phyloP scores from a whole-genome alignment of 2,888 invertebrate species.

The Myopa tessellatipennis region DNA sequence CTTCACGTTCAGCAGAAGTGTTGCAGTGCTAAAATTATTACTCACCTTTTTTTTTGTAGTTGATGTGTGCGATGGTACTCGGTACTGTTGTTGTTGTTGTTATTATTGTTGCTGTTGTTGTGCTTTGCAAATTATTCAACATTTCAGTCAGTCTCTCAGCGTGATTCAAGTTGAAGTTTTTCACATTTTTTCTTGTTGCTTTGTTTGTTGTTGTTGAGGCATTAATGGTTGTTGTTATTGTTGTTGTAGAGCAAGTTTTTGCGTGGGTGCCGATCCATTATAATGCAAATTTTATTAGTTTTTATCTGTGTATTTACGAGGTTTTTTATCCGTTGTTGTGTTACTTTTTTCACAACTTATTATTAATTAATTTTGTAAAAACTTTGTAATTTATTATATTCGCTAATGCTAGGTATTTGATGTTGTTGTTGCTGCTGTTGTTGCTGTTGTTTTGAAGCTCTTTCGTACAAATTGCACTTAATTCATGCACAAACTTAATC shows the following conservation, averaged over 20 bases:
- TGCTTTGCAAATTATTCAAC: too few species aligned
- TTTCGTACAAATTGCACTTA: neutral
- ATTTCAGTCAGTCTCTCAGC: too few species aligned
- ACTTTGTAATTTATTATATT: slow-evolving; percentile 20
- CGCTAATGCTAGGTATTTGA: neutral
- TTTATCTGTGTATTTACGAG: slow-evolving; percentile 7
- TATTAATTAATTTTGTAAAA: slow-evolving; percentile 1
- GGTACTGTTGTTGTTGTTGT: neutral
- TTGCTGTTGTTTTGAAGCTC: neutral
- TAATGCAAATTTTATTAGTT: slow-evolving; percentile 28
- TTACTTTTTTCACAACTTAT: neutral
- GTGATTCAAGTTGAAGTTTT: too few species aligned
- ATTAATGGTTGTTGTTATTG: neutral
- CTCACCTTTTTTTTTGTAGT: slow-evolving; percentile 13
- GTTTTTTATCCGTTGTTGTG: neutral
- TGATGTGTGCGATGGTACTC: neutral
- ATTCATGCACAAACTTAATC: slow-evolving; percentile 28
- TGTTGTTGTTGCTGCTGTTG: neutral
- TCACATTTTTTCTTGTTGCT: neutral
- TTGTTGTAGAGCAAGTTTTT: neutral
- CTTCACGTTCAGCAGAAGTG: neutral
- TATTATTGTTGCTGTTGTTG: too few species aligned
- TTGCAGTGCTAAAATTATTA: slow-evolving; percentile 14
- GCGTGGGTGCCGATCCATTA: slow-evolving; percentile 34
- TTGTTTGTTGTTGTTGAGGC: neutral